Percentiles rank a stretch among this genome's conserved stretches.
Conservation (phyloP, 1,140 invertebrate genomes). For the Ditylenchus dipsaci region DNA sequence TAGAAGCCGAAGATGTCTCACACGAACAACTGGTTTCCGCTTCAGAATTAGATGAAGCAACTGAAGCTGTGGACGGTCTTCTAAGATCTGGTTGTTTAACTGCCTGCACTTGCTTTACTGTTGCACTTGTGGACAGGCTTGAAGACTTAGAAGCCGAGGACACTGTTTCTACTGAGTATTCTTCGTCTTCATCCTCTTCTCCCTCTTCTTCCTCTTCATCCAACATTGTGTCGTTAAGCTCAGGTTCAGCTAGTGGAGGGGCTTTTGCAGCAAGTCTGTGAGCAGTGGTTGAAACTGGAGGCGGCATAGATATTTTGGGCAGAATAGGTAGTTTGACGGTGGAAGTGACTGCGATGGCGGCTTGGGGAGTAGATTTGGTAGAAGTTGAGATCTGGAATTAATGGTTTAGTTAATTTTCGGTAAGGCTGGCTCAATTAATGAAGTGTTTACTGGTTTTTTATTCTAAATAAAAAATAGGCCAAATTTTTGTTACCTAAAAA, state of each 20-base stretch:
- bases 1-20: slow-evolving; percentile 5
- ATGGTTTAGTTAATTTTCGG: too few species aligned
- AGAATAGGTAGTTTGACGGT: background rate
- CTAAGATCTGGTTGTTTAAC: background rate
- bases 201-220: background rate
- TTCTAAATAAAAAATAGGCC: too few species aligned
- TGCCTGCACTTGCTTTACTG: background rate
- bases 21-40: background rate
- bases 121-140: background rate
- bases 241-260: background rate
- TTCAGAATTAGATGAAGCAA: background rate
- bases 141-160: background rate
- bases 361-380: background rate
- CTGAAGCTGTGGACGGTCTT: background rate
- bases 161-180: slow-evolving; percentile 11
- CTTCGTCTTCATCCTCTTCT: slow-evolving; percentile 9
- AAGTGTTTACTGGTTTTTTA: too few species aligned
- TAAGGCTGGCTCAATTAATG: too few species aligned
- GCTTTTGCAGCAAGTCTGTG: background rate
- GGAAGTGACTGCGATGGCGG: background rate
- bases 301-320: background rate
- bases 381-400: background rate
- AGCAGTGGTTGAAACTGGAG: slow-evolving; percentile 8
- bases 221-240: background rate
- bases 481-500: too few species aligned